Conservation (phyloP, 2,888 invertebrate species). For the Mantis religiosa region DNA sequence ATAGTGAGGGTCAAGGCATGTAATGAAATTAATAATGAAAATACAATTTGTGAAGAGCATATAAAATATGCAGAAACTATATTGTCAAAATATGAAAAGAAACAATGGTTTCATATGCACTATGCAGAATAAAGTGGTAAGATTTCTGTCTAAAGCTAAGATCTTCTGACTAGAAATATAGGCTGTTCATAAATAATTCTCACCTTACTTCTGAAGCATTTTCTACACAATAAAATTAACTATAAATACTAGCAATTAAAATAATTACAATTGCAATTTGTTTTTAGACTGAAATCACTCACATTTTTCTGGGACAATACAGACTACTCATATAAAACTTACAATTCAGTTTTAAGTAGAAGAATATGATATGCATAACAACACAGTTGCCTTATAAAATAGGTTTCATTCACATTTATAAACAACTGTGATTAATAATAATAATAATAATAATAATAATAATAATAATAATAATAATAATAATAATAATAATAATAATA, state of each 20-base stretch:
- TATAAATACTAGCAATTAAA: neutral
- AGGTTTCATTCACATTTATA: slow-evolving; percentile 9
- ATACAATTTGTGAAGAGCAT: neutral
- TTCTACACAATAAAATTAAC: neutral
- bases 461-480: neutral
- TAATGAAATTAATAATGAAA: neutral
- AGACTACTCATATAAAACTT: neutral
- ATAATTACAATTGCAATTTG: neutral
- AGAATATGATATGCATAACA: slow-evolving; percentile 15
- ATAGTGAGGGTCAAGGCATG: neutral
- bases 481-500: neutral
- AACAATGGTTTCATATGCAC: neutral
- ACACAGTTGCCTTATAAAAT: slow-evolving; percentile 11
- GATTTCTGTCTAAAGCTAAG: neutral
- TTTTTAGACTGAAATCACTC: neutral
- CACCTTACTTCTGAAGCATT: neutral
- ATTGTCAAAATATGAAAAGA: neutral
- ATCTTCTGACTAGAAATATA: neutral
- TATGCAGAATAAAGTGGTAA: neutral
- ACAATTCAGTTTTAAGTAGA: neutral
- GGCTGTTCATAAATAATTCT: neutral
- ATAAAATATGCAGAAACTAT: neutral
- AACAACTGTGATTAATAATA: neutral
- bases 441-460: neutral
- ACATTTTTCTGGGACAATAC: neutral